Percentiles rank a stretch among this genome's conserved stretches.
Conservation (phyloP, 92 coral and sea anemone species). For the Nematostella vectensis region DNA sequence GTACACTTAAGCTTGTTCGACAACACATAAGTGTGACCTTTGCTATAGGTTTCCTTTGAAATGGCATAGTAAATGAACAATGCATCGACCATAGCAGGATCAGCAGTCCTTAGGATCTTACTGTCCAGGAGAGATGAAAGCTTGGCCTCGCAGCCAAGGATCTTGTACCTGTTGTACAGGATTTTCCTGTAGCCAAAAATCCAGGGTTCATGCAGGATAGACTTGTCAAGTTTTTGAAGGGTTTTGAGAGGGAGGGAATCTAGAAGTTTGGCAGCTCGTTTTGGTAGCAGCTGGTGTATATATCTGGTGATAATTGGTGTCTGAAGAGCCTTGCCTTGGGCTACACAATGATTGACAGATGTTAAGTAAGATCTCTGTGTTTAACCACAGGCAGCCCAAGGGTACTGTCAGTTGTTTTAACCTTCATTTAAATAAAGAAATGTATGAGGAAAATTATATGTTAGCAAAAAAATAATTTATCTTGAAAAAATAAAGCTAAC, state of each 20-base stretch:
- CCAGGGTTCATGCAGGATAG: slow-evolving; percentile 36
- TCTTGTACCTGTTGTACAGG: slow-evolving; percentile 20
- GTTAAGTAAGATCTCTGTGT: background rate
- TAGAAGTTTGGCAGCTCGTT: slow-evolving; percentile 20
- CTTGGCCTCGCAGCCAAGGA: slow-evolving; percentile 39
- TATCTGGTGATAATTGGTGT: slow-evolving; percentile 31
- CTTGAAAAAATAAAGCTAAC: too few relatives aligned
- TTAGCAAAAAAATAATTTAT: too few relatives aligned
- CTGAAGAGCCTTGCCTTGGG: slow-evolving; percentile 42
- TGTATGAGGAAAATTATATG: too few relatives aligned
- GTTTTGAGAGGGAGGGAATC: background rate
- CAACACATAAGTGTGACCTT: slow-evolving; percentile 45
- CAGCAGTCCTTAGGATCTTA: slow-evolving; percentile 13
- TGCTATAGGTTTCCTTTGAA: slow-evolving; percentile 13
- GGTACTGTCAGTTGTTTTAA: slow-evolving; percentile 22
- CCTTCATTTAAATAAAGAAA: too few relatives aligned
- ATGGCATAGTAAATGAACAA: slow-evolving; percentile 46
- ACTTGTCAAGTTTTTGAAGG: slow-evolving; percentile 16
- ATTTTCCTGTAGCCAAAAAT: slow-evolving; percentile 31
- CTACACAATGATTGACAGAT: slow-evolving; percentile 5
- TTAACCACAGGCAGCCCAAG: too few relatives aligned
- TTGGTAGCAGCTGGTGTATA: slow-evolving; percentile 45
- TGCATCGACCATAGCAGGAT: slow-evolving; percentile 25
- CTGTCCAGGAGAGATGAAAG: slow-evolving; percentile 29
- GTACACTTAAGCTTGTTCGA: slow-evolving; percentile 4